phyloP scores from a whole-genome alignment of 2,797 vertebrate species.

The Fundulus diaphanus region DNA sequence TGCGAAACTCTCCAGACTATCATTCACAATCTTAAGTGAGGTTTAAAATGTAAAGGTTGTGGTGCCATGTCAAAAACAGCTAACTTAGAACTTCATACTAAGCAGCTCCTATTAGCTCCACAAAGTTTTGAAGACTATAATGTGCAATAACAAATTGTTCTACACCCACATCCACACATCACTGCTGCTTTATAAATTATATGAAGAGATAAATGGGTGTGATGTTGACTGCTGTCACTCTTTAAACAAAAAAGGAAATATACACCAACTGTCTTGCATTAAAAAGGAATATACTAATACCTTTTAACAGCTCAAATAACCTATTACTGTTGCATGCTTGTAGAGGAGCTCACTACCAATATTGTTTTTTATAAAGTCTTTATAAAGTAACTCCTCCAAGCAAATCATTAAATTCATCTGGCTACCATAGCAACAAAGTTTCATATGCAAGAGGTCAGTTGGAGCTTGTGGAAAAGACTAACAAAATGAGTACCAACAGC shows the following conservation, averaged over 20 bases:
- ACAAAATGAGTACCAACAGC: conserved; percentile 29
- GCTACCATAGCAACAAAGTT: conserved; percentile 71
- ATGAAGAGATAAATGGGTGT: not conserved
- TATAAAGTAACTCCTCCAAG: conserved; percentile 44
- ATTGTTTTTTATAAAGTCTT: conserved; percentile 31
- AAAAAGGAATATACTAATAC: conserved; percentile 29
- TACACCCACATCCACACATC: not conserved
- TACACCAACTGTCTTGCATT: conserved; percentile 19
- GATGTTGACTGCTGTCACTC: not conserved
- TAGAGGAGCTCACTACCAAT: conserved; percentile 16
- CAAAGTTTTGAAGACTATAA: not conserved
- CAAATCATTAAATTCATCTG: conserved; percentile 58
- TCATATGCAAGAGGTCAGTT: conserved; percentile 44
- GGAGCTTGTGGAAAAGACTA: conserved; percentile 51
- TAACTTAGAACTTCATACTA: not conserved
- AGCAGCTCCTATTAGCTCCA: not conserved
- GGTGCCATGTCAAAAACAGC: not conserved
- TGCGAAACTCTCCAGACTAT: not conserved
- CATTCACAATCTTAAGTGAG: not conserved
- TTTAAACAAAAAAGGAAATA: conserved; percentile 4
- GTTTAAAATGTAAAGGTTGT: not conserved
- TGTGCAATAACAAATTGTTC: not conserved
- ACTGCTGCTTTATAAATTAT: not conserved
- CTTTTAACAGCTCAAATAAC: conserved; percentile 24
- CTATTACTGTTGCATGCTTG: conserved; percentile 4